Base-by-base conservation (phyloP, 2,888 invertebrate genomes). In the Melanargia galathea region DNA sequence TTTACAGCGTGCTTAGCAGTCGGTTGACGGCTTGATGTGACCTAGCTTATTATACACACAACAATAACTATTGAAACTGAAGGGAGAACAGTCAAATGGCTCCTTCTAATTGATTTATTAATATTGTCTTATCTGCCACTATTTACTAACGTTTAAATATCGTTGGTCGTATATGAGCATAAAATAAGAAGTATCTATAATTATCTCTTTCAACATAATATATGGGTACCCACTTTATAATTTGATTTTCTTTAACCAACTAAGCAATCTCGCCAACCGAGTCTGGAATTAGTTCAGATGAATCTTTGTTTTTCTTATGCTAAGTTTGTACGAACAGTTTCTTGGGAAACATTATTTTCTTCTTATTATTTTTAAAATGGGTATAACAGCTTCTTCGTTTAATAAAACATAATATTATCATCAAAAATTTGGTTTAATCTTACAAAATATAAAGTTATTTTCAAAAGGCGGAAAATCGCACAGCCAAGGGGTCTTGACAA, bases 281-380 rank as follows among this genome's bases (percentile, higher is more conserved):
- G 24, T 49, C 16, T 16, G 30, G 16, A 49, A 49, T 30, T 16
- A 26, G 49, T 49, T 49, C 4, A n/a, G 8, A 26, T 49, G 26
- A 49, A 10, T 49, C 30, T 16, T 16, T 49, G 30, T 49, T 49
- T 26, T 48, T 49, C 30, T 49, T 49, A 49, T 24, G 48, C 18
- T 30, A 49, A 49, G 49, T 49, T 22, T 7, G n/a, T 16, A 7
- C 0, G 18, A 26, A 49, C 18, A 10, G 30, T 49, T 49, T 30
- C 49, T 30, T 26, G 30, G 49, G 30, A 49, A 30, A 49, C 49
- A 30, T 49, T 49, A 49, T 30, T 49, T 10, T 24, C n/a, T 7
- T 48, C 24, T 24, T 24, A 26, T 48, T 48, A 48, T 48, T 24
- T 24, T 48, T 4, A 48, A 48, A 48, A 48, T 48, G 22, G 11